Evolutionary conservation across 2,888 invertebrate species (phyloP).

Genomic region (Tiphia femorata): DNA sequence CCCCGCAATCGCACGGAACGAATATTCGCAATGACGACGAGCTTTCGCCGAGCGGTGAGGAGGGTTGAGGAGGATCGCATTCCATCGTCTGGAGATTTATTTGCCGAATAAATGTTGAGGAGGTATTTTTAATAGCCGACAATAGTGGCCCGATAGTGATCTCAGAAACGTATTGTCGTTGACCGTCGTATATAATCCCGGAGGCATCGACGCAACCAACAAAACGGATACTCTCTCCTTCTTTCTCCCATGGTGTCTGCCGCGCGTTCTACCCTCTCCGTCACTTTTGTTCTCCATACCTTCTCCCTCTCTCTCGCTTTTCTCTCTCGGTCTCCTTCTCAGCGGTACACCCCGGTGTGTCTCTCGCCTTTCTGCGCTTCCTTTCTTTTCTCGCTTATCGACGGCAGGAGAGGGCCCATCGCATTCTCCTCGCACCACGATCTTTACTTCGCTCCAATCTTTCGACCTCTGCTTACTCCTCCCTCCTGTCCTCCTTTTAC

Average conservation of each 20-base stretch:
- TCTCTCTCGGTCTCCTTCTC: conserved; percentile 14
- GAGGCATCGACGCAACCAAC: conserved; percentile 53
- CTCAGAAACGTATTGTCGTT: conserved; percentile 58
- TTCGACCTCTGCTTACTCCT: conserved; percentile 37
- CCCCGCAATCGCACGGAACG: conserved; percentile 7
- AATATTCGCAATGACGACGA: conserved; percentile 41
- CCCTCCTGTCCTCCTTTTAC: conserved; percentile 5
- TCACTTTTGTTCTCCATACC: conserved; percentile 16
- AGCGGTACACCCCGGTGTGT: conserved; percentile 12
- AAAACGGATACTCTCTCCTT: conserved; percentile 41
- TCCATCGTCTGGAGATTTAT: conserved; percentile 54
- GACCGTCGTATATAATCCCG: conserved; percentile 57
- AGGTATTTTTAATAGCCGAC: conserved; percentile 61
- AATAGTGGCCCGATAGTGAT: conserved; percentile 58
- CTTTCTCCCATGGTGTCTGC: conserved; percentile 6
- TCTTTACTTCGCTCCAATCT: conserved; percentile 41
- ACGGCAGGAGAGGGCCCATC: conserved; percentile 18
- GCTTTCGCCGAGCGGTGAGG: conserved; percentile 29
- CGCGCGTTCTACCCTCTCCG: conserved; percentile 16
- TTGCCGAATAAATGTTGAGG: conserved; percentile 59
- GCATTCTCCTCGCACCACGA: conserved; percentile 36
- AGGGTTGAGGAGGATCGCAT: conserved; percentile 42
- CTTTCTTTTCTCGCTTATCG: conserved; percentile 31
- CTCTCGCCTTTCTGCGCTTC: conserved; percentile 17
- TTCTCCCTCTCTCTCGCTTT: conserved; percentile 13